Evolutionary conservation across 2,797 vertebrate species (phyloP).

Genomic region (Trachurus trachurus): DNA sequence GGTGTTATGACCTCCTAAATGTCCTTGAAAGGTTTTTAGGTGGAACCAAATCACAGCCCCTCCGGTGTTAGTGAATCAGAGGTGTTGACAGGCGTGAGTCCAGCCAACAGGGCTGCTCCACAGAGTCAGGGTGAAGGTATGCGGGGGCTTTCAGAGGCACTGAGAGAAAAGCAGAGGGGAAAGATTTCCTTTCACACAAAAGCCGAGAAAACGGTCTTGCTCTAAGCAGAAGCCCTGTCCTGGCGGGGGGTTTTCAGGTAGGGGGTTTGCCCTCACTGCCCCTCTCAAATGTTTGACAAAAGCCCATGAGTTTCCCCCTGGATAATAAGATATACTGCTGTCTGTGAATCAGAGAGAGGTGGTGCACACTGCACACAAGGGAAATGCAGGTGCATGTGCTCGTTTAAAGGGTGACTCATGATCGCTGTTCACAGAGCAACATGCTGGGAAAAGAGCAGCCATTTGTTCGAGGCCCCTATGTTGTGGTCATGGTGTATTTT

Average conservation of each 20-base stretch:
- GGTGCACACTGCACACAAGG: constrained; percentile 20
- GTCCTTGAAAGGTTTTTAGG: constrained; percentile 70
- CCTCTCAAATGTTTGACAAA: constrained; percentile 64
- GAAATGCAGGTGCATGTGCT: constrained; percentile 67
- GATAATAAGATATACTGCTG: constrained; percentile 43
- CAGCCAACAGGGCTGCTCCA: constrained; percentile 52
- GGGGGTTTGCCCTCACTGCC: constrained; percentile 54
- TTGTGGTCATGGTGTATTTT: constrained; percentile 63
- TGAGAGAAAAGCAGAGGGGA: constrained; percentile 68
- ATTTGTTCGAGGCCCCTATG: constrained; percentile 55
- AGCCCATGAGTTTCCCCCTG: constrained; percentile 34
- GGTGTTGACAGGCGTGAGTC: constrained; percentile 73
- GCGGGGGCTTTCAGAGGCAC: constrained; percentile 61
- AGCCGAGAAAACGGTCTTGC: constrained; percentile 41
- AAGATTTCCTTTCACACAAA: constrained; percentile 70
- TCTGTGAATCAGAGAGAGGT: constrained; percentile 46
- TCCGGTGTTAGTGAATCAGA: constrained; percentile 71
- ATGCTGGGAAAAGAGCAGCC: constrained; percentile 68
- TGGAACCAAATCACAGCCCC: constrained; percentile 67
- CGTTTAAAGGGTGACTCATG: constrained; percentile 66
- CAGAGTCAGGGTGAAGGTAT: constrained; percentile 78
- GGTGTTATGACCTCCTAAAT: constrained; percentile 62
- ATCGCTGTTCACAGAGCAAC: constrained; percentile 27
- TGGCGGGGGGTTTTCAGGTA: constrained; percentile 65
- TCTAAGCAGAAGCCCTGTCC: constrained; percentile 48